Conservation (phyloP, 1,140 invertebrate species). For the Nasonia giraulti region DNA sequence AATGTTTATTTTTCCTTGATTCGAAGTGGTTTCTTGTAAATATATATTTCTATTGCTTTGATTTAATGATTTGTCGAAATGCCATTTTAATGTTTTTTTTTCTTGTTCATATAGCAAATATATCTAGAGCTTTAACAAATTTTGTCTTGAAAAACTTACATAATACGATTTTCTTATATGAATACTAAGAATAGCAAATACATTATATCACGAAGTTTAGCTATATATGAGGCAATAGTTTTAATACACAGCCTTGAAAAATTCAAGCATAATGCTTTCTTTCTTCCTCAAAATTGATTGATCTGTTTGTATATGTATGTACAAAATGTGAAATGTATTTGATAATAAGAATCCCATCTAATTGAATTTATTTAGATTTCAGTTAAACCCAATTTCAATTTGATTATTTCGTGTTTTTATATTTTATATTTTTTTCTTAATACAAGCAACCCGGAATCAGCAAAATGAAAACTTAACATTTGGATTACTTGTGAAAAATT, state of each 20-base stretch:
- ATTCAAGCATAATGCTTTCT: conserved; percentile 44
- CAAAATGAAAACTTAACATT: conserved; percentile 34
- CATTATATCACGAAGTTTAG: conserved; percentile 42
- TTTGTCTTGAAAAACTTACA: conserved; percentile 6
- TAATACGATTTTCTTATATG: conserved; percentile 23
- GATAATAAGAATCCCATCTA: conserved; percentile 22
- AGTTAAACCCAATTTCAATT: too few relatives aligned
- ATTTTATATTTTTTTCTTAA: conserved; percentile 2
- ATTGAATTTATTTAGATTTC: conserved; percentile 3
- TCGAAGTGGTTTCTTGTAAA: conserved; percentile 25
- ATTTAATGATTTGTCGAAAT: background rate
- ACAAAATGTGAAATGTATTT: conserved; percentile 40
- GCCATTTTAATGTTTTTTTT: background rate
- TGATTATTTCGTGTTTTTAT: background rate
- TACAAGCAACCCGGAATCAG: conserved; percentile 7
- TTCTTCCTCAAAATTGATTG: conserved; percentile 44
- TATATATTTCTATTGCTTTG: background rate
- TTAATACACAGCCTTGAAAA: conserved; percentile 50
- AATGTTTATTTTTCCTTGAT: conserved; percentile 44
- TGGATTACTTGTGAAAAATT: conserved; percentile 32
- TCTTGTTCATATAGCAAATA: background rate
- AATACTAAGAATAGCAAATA: conserved; percentile 43
- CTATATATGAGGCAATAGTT: conserved; percentile 36
- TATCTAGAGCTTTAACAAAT: background rate
- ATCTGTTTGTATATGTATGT: conserved; percentile 37